Evolutionary conservation across 2,113 vertebrate species (phyloP), one percentile per base, ranked within the genome.

Genomic region (Poeciliopsis retropinna): DNA sequence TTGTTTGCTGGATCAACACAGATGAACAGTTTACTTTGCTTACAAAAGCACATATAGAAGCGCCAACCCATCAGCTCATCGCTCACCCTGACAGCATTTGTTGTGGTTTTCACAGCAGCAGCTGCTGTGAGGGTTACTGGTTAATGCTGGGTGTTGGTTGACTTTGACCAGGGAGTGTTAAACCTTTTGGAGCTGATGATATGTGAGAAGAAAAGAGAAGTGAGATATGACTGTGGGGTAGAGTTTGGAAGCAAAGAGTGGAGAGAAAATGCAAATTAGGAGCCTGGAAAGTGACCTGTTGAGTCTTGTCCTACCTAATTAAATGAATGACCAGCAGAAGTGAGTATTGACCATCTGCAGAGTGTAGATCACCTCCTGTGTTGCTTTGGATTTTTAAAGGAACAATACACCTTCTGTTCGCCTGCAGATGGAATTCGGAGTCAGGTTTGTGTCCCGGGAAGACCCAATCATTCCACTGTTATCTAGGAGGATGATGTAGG

Each of bases 391-490:
- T 70, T 44, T 67, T 71, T 60, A 63, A 67, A 54, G 44, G 71
- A 85, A 92, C 85, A 90, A 88, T 87, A 67, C 67, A 5, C 1
- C 83, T 76, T 86, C 68, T 92, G 76, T 89, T 86, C 71, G 78
- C 65, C 65, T 62, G 32, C 81, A 73, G 74, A 76, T 87, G 86
- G 82, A 83, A 91, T 93, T 91, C 76, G 67, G 75, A 81, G 73
- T 85, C 67, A 70, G 25, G 79, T 83, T 70, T 19, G 82, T 87
- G 61, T 76, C 76, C 82, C 79, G 81, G 89, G 85, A 92, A 88
- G 86, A 83, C 91, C 88, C 79, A 31, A 74, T 91, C 84, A 88
- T 92, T 92, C 82, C 87, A 73, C 83, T 81, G 75, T 82, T 90
- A 84, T 92, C 88, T 86, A 62, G 80, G 68, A 80, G 64, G 87